Conservation (phyloP, 1,140 invertebrate species). For the Aphaenogaster rudis region DNA sequence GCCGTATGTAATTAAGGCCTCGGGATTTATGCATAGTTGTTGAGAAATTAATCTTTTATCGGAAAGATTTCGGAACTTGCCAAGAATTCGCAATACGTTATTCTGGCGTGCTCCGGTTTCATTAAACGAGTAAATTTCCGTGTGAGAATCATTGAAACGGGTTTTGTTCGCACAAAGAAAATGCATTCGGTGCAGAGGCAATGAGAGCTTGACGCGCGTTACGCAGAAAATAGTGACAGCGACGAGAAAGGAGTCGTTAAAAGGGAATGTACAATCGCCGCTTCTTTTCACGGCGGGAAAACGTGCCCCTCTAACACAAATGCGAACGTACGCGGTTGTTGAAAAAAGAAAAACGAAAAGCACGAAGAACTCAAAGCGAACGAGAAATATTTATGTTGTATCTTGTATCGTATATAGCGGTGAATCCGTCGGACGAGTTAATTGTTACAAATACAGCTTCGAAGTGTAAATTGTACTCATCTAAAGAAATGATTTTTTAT, state of each 20-base stretch:
- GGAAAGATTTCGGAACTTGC: not conserved
- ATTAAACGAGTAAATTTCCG: constrained; percentile 32
- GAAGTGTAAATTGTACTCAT: not conserved
- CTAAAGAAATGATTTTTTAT: not conserved
- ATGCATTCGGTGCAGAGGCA: constrained; percentile 29
- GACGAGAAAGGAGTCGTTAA: constrained; percentile 26
- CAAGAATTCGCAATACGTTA: constrained; percentile 9
- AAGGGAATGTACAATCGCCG: constrained; percentile 37
- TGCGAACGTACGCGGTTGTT: not conserved
- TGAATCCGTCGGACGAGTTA: constrained; percentile 8
- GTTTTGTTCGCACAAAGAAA: constrained; percentile 36
- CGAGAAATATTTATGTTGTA: constrained; percentile 24
- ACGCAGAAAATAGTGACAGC: constrained; percentile 39
- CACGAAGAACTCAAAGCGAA: not conserved
- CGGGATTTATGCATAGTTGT: not conserved
- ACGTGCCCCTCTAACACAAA: not conserved
- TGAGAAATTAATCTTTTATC: not conserved
- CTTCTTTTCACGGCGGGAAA: constrained; percentile 31
- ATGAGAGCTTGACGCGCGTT: constrained; percentile 42
- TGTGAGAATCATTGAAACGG: not conserved
- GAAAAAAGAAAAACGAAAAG: not conserved
- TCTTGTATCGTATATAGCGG: not conserved
- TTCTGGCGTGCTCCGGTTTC: not conserved
- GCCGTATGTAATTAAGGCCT: not conserved
- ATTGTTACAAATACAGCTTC: not conserved